Conservation (phyloP, 2,113 vertebrate genomes). For the Genyomyrus donnyi region DNA sequence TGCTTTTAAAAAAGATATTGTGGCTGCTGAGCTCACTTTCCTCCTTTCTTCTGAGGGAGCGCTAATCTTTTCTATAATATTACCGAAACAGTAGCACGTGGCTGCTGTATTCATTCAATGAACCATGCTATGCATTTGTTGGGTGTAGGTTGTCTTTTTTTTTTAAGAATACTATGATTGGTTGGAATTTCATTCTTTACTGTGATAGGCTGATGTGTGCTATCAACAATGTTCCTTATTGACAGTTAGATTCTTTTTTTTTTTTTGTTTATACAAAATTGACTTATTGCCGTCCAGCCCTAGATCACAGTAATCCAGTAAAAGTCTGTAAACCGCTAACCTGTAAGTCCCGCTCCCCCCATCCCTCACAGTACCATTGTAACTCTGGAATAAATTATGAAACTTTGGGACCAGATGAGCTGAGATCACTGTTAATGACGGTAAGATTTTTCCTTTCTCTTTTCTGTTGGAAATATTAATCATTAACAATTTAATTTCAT, state of each 20-base stretch:
- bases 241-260: no score
- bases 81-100: not conserved
- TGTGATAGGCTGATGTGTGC: not conserved
- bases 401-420: conserved; percentile 82
- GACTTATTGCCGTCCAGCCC: not conserved
- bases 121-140: not conserved
- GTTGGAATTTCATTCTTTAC: not conserved
- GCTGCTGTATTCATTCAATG: not conserved
- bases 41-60: not conserved
- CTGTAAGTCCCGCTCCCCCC: not conserved
- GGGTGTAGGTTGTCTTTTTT: not conserved
- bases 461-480: not conserved
- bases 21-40: not conserved
- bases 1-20: not conserved
- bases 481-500: not conserved
- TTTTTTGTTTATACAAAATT: no score
- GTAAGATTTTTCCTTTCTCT: conserved; percentile 51
- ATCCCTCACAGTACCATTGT: conserved; percentile 71
- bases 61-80: not conserved
- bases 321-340: not conserved
- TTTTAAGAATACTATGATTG: not conserved
- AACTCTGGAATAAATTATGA: conserved; percentile 88
- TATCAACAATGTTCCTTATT: not conserved
- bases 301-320: not conserved
- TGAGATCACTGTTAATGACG: conserved; percentile 82